Conservation (phyloP, 2,113 vertebrate species). For the Saimiri boliviensis region DNA sequence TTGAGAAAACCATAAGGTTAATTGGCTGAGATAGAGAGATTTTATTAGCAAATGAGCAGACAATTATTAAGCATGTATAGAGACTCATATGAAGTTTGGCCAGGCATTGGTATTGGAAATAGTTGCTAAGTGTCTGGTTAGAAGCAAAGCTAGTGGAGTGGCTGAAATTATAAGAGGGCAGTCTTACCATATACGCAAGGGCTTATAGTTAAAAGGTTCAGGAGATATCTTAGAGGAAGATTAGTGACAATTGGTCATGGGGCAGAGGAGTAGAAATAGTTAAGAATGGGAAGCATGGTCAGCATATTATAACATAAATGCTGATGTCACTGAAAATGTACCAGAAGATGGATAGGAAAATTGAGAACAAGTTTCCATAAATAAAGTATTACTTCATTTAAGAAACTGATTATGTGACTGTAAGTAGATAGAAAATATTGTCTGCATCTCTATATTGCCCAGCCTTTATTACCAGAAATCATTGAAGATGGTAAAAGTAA, state of each 20-base stretch:
- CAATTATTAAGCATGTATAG: neutral
- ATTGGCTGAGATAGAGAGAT: neutral
- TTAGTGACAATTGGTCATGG: neutral
- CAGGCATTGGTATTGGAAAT: neutral
- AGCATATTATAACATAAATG: neutral
- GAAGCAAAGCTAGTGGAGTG: neutral
- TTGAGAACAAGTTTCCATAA: neutral
- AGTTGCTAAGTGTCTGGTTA: neutral
- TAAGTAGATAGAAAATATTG: neutral
- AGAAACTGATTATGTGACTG: neutral
- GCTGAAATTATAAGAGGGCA: neutral
- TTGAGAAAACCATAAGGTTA: neutral
- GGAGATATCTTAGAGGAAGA: neutral
- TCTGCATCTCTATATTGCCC: neutral
- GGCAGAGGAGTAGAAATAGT: neutral
- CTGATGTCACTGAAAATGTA: neutral
- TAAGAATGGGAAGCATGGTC: neutral
- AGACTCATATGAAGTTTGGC: neutral
- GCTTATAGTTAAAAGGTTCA: neutral
- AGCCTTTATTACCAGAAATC: neutral
- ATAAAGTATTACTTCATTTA: neutral
- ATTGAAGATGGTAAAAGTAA: neutral
- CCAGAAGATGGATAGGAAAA: neutral
- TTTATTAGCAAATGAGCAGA: neutral
- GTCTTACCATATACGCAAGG: neutral